Base-by-base conservation (phyloP, 2,888 invertebrate genomes). In the Zhengitettix transpicula region DNA sequence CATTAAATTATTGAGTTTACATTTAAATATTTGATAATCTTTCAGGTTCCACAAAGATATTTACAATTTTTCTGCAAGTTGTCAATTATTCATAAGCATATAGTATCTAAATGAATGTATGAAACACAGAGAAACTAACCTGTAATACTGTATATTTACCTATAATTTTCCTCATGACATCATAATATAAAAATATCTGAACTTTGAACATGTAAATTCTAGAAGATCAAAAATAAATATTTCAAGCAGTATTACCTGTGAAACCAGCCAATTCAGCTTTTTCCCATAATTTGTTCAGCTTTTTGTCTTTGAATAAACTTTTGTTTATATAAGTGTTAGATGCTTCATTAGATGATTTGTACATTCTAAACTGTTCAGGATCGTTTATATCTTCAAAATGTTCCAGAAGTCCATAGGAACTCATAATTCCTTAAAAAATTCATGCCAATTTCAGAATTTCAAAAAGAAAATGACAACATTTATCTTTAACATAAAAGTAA, bases 201-300 rank as follows among this genome's bases (percentile, higher is more conserved):
- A 28, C 7, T 28, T 28, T 28, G 28, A 28, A 28, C 7, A 28
- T 28, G 28, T 28, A 28, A 28, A 5, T 28, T 28, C 28, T 28
- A 28, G 28, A 28, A 28, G 7, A 28, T 28, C 2, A 5, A 28
- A 5, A 5, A 28, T 2, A 28, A 28, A 28, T 28, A 28, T 28
- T 28, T 28, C 7, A 14, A 52, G 10, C 53, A 54, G 42, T 53
- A 12, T 54, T 58, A 80, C 80, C 72, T 28, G 86, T 85, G 69
- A 94, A 93, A n/a, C 93, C 94, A 40, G 89, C 83, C 40, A 80
- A 74, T 75, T 91, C 89, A 0, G 94, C 95, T 71, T 92, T 92
- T 44, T 84, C 79, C 95, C 95, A 95, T 9, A 96, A 74, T 70
- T 86, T 85, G 70, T 89, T 91, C 2, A 96, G 73, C 71, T 91